phyloP scores from a whole-genome alignment of 2,888 invertebrate genomes.

The Cerceris ruficornis region DNA sequence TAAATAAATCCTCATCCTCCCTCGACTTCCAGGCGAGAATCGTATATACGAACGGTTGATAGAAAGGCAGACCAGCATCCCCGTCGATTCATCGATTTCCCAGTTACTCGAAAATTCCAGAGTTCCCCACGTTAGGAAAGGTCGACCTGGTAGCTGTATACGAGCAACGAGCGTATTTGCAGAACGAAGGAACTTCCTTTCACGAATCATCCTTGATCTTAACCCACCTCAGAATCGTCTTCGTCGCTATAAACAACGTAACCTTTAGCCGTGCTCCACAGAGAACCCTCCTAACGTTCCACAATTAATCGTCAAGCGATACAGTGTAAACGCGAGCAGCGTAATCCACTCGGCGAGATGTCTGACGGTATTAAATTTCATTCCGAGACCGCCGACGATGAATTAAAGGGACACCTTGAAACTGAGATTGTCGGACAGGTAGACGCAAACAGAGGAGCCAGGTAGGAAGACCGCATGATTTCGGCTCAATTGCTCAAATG shows the following conservation, averaged over 20 bases:
- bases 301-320: conserved; percentile 44
- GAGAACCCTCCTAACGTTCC: conserved; percentile 1
- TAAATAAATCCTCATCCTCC: background rate
- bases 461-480: conserved; percentile 26
- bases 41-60: background rate
- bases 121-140: background rate
- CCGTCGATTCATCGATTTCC: conserved; percentile 47
- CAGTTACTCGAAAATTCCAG: conserved; percentile 8
- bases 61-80: background rate
- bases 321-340: conserved; percentile 1
- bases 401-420: conserved; percentile 28
- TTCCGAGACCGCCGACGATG: background rate
- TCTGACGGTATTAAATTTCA: conserved; percentile 39
- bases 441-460: background rate
- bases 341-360: conserved; percentile 23
- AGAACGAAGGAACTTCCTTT: conserved; percentile 15
- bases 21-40: background rate
- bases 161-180: conserved; percentile 12
- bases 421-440: conserved; percentile 2
- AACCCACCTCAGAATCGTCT: conserved; percentile 28
- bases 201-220: conserved; percentile 21
- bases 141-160: background rate
- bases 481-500: conserved; percentile 51
- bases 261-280: conserved; percentile 13
- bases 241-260: conserved; percentile 50